phyloP scores from a whole-genome alignment of 1,140 invertebrate species.

The Drosophila jambulina region DNA sequence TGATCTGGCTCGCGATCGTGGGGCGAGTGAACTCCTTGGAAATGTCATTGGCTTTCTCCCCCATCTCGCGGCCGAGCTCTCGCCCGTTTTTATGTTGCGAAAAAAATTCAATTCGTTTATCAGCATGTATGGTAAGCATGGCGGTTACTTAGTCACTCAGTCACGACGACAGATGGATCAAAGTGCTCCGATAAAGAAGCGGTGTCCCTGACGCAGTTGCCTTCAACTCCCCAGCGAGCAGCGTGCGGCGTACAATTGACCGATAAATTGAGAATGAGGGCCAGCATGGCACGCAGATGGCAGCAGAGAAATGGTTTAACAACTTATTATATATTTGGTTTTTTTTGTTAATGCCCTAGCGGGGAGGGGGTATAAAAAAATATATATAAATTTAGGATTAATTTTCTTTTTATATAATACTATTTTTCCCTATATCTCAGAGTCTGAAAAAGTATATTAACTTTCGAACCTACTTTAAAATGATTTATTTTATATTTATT shows the following conservation, averaged over 20 bases:
- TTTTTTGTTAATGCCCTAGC: neutral
- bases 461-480: too few relatives aligned
- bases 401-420: too few relatives aligned
- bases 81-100: conserved; percentile 40
- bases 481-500: too few relatives aligned
- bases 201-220: conserved; percentile 54
- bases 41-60: conserved; percentile 75
- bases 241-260: conserved; percentile 46
- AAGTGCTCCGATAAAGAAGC: conserved; percentile 56
- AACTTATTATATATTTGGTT: neutral
- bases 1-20: conserved; percentile 37
- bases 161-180: conserved; percentile 47
- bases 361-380: neutral
- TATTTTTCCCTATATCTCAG: too few relatives aligned
- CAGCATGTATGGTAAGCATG: conserved; percentile 23
- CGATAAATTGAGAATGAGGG: conserved; percentile 64
- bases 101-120: conserved; percentile 43
- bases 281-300: conserved; percentile 28
- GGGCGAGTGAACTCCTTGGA: conserved; percentile 72
- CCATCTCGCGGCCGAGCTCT: conserved; percentile 8
- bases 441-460: too few relatives aligned
- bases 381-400: too few relatives aligned
- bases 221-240: conserved; percentile 42
- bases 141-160: conserved; percentile 44
- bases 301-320: conserved; percentile 44